phyloP scores from a whole-genome alignment of 1,140 invertebrate species.

The Scylla paramamosain region DNA sequence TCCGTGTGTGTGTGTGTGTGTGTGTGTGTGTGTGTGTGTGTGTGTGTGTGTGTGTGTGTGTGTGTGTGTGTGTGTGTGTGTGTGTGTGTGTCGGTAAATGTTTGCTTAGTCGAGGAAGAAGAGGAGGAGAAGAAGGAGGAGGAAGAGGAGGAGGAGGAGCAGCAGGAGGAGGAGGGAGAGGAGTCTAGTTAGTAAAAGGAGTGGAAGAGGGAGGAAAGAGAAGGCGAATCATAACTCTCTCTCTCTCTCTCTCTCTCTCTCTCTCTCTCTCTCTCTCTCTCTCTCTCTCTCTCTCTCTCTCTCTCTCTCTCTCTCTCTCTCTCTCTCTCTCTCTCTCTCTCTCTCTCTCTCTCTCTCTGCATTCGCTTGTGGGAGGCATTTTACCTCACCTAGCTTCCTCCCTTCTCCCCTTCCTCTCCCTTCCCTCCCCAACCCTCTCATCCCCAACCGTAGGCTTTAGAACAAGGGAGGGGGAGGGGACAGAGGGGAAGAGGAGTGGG shows the following conservation, averaged over 20 bases:
- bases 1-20: too few species aligned
- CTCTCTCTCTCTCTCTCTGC: too few species aligned
- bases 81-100: too few species aligned
- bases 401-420: neutral
- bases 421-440: neutral
- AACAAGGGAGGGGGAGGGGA: too few species aligned
- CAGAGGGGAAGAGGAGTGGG: too few species aligned
- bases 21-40: too few species aligned
- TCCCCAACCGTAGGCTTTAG: too few species aligned
- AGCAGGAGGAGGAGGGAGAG: neutral
- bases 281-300: neutral
- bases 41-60: too few species aligned
- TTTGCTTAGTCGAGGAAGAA: too few species aligned
- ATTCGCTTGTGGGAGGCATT: neutral
- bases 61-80: too few species aligned
- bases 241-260: neutral
- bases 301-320: neutral
- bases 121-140: neutral
- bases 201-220: neutral
- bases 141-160: neutral
- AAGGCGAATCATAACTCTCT: slow-evolving; percentile 12
- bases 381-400: neutral
- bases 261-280: neutral
- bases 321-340: neutral
- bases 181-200: neutral